Evolutionary conservation across 2,888 invertebrate species (phyloP).

Genomic region (Meghimatium bilineatum): DNA sequence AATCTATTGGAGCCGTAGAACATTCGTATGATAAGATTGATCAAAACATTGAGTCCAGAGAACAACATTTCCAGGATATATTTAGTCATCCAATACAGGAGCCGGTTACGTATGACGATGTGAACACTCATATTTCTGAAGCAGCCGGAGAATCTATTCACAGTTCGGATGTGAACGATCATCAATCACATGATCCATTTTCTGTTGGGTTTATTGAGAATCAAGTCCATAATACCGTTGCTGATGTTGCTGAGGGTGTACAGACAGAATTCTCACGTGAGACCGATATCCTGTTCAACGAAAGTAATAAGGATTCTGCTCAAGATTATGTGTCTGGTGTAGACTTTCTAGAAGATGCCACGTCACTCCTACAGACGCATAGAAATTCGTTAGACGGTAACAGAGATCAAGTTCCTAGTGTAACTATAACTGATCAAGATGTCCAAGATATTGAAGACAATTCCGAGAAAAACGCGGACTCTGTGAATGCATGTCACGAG

Average conservation of each 20-base stretch:
- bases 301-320: neutral
- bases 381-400: slow-evolving; percentile 36
- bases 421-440: neutral
- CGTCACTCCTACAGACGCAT: slow-evolving; percentile 31
- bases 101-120: neutral
- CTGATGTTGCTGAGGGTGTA: neutral
- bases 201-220: slow-evolving; percentile 20
- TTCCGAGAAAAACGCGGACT: neutral
- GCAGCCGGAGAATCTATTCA: neutral
- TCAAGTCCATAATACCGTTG: slow-evolving; percentile 8
- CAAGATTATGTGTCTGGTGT: slow-evolving; percentile 2
- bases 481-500: slow-evolving; percentile 25
- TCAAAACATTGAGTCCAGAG: no score
- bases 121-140: neutral
- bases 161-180: neutral
- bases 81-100: neutral
- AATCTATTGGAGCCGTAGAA: no score
- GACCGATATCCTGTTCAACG: neutral
- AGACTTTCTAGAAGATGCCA: slow-evolving; percentile 35
- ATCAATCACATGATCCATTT: neutral
- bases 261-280: neutral
- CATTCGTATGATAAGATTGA: no score
- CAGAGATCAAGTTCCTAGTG: neutral
- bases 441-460: neutral
- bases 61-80: neutral